phyloP scores from a whole-genome alignment of 2,113 vertebrate species.

The Mus pahari region DNA sequence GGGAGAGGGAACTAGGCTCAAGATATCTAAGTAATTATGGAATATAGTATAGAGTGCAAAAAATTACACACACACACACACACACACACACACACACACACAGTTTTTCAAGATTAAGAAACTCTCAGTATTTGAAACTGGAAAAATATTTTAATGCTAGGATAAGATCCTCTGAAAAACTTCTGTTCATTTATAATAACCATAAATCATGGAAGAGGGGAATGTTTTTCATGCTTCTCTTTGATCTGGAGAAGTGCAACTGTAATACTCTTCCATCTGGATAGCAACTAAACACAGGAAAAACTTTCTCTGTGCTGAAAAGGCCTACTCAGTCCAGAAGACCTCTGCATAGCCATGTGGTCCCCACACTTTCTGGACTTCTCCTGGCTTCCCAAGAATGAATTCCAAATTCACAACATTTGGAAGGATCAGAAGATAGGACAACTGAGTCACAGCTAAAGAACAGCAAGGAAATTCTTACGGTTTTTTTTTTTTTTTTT shows the following conservation, averaged over 20 bases:
- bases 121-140: slow-evolving; percentile 31
- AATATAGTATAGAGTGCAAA: not conserved
- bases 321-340: not conserved
- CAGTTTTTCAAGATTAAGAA: slow-evolving; percentile 1
- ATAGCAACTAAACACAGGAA: not conserved
- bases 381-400: not conserved
- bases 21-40: slow-evolving; percentile 13
- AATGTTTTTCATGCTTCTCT: not conserved
- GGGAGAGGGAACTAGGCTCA: not conserved
- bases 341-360: not conserved
- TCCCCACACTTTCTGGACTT: not conserved
- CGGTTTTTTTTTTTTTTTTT: not conserved
- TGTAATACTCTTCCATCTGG: not conserved
- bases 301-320: not conserved
- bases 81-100: not conserved
- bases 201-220: not conserved
- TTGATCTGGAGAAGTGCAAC: not conserved
- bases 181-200: slow-evolving; percentile 3
- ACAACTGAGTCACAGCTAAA: not conserved
- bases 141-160: not conserved
- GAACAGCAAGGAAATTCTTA: not conserved
- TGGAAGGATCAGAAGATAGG: not conserved
- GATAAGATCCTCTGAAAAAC: not conserved
- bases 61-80: not conserved
- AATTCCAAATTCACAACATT: not conserved